Base-by-base conservation (phyloP, 2,113 vertebrate species). In the Xenotilapia longispinis region DNA sequence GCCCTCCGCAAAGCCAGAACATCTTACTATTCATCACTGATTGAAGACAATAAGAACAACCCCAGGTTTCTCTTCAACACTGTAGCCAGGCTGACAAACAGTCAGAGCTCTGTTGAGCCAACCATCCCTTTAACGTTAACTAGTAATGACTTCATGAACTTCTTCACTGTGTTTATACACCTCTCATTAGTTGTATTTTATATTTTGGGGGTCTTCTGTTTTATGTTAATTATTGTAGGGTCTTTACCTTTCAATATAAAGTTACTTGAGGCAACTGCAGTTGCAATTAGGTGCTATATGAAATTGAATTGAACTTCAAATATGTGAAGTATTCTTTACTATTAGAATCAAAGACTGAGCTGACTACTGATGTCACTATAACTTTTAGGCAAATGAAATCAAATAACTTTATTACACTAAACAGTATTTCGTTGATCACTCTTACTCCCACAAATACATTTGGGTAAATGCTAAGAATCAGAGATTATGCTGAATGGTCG, bases 31-130 rank as follows among this genome's bases (percentile, higher is more conserved):
- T 53, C 0, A 0, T 54, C n/a, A 54, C 10, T 54, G n/a, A 21
- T 21, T 21, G 51, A 54, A 54, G 51, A 0, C 2, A 54, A 11
- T 6, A 4, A 54, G n/a, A 21, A 54, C n/a, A 54, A 54, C 1
- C 51, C 51, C 2, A 54, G 51, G 51, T 11, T 54, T 21, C 51
- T 21, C n/a, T 54, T 0, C 5, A 54, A 3, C 0, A 0, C 51
- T 54, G 51, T 54, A 54, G 51, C 51, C 51, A 54, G n/a, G 51
- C n/a, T 54, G n/a, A 54, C n/a, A 21, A 6, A 21, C 1, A 54
- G 0, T 12, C 51, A 54, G n/a, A 21, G 51, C 51, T 12, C 51
- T 54, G 0, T 11, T 0, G 9, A 54, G n/a, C 53, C 10, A 54
- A 54, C 11, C 53, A 23, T 54, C n/a, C 53, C n/a, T 23, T 54